Percentiles rank a stretch among this genome's conserved stretches.
Evolutionary conservation across 2,888 invertebrate genomes (phyloP).

Genomic region (Thalpophila matura): DNA sequence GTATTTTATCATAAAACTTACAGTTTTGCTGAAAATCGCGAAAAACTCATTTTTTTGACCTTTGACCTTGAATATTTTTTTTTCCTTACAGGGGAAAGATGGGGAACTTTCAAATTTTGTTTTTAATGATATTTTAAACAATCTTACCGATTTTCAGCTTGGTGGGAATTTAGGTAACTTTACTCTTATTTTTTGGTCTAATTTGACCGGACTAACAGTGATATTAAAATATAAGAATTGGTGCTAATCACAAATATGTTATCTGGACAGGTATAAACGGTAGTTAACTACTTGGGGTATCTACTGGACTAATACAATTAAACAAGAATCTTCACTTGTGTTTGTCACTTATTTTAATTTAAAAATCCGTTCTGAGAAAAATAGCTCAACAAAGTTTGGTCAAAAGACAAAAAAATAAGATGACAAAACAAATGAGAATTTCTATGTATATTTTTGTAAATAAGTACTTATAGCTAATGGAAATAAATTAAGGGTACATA

Average conservation of each 20-base stretch:
- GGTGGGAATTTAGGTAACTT: too few relatives aligned
- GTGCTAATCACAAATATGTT: conserved; percentile 58
- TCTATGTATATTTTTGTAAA: conserved; percentile 39
- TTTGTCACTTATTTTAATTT: conserved; percentile 47
- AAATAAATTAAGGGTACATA: conserved; percentile 74
- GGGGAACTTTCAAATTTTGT: too few relatives aligned
- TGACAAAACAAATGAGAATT: conserved; percentile 61
- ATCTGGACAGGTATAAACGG: conserved; percentile 50
- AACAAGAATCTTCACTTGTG: conserved; percentile 50
- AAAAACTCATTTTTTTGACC: too few relatives aligned
- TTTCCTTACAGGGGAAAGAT: too few relatives aligned
- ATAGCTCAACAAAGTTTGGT: conserved; percentile 30
- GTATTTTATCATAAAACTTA: too few relatives aligned
- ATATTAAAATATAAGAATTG: conserved; percentile 39
- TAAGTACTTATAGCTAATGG: neutral
- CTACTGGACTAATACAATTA: conserved; percentile 55
- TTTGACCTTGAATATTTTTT: too few relatives aligned
- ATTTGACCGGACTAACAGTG: too few relatives aligned
- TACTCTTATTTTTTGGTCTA: too few relatives aligned
- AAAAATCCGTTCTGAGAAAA: conserved; percentile 14
- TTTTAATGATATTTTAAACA: too few relatives aligned
- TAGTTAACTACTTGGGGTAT: conserved; percentile 54
- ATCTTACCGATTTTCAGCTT: too few relatives aligned
- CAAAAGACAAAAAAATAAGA: conserved; percentile 42
- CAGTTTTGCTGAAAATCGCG: too few relatives aligned